Evolutionary conservation across 2,888 invertebrate species (phyloP).

Genomic region (Caenorhabditis zanzibari): DNA sequence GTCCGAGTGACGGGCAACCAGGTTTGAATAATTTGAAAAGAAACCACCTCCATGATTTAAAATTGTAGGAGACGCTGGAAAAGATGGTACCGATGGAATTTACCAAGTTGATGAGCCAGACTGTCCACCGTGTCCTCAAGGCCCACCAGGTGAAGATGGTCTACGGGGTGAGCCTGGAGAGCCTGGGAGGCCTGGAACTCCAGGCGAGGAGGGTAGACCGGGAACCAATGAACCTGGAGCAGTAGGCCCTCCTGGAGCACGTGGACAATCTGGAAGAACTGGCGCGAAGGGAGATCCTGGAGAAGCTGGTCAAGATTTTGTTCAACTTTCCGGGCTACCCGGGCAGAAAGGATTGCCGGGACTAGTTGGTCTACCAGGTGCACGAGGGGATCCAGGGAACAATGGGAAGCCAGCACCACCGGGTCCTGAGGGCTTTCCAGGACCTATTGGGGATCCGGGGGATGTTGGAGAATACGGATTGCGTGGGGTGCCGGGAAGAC

Average conservation of each 20-base stretch:
- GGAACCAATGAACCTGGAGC: slow-evolving; percentile 70
- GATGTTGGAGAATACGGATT: slow-evolving; percentile 70
- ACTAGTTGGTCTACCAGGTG: slow-evolving; percentile 66
- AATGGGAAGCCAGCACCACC: slow-evolving; percentile 71
- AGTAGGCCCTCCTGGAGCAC: slow-evolving; percentile 63
- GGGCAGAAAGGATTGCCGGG: slow-evolving; percentile 69
- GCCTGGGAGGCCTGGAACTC: slow-evolving; percentile 66
- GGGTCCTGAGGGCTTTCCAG: slow-evolving; percentile 69
- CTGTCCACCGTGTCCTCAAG: slow-evolving; percentile 72
- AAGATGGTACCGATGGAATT: slow-evolving; percentile 71
- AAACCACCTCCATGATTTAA: neutral
- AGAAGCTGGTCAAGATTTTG: slow-evolving; percentile 73
- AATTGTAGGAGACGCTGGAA: slow-evolving; percentile 60
- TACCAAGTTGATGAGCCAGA: slow-evolving; percentile 69
- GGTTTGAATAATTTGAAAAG: neutral
- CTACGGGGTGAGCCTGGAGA: slow-evolving; percentile 64
- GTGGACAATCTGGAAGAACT: slow-evolving; percentile 68
- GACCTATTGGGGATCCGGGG: slow-evolving; percentile 68
- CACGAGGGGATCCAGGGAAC: slow-evolving; percentile 70
- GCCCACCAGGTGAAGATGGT: slow-evolving; percentile 70
- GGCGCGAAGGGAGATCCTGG: slow-evolving; percentile 67
- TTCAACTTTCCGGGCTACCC: slow-evolving; percentile 65
- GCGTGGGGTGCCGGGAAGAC: slow-evolving; percentile 69
- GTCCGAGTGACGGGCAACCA: slow-evolving; percentile 65
- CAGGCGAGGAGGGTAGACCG: slow-evolving; percentile 66